Percentiles rank a stretch among this genome's conserved stretches.
phyloP scores from a whole-genome alignment of 2,113 vertebrate species.

The Bos javanicus region DNA sequence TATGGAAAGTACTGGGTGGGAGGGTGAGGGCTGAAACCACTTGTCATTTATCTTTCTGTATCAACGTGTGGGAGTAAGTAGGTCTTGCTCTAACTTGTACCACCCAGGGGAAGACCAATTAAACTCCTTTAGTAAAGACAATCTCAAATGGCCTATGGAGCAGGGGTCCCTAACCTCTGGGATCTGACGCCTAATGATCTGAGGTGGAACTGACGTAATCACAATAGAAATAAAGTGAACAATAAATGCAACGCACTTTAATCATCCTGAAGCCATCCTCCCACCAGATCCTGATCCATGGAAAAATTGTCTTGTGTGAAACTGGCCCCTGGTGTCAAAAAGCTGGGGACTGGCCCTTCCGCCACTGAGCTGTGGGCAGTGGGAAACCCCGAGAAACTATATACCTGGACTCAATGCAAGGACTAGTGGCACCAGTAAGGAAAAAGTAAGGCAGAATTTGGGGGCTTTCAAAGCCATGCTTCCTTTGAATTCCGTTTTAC shows the following conservation, averaged over 20 bases:
- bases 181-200: neutral
- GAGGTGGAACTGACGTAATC: neutral
- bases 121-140: slow-evolving; percentile 60
- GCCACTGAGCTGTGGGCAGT: neutral
- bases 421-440: neutral
- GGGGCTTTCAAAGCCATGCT: slow-evolving; percentile 42
- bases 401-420: neutral
- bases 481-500: neutral
- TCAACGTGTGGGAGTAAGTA: slow-evolving; percentile 10
- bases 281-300: fast-evolving
- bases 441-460: neutral
- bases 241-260: neutral
- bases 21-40: neutral
- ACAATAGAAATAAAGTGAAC: neutral
- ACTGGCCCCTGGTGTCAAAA: neutral
- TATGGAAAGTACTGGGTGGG: neutral
- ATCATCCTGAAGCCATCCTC: neutral
- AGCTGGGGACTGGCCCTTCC: neutral
- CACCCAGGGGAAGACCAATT: slow-evolving; percentile 43
- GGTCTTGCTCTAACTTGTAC: slow-evolving; percentile 32
- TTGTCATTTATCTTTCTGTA: neutral
- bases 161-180: neutral
- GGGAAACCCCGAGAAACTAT: slow-evolving; percentile 35
- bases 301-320: neutral
- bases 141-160: slow-evolving; percentile 41